Evolutionary conservation across 30 jellyfish, hydroid and myxozoan species (phyloP), one percentile per base, ranked within the genome.

Genomic region (Hydractinia echinata): DNA sequence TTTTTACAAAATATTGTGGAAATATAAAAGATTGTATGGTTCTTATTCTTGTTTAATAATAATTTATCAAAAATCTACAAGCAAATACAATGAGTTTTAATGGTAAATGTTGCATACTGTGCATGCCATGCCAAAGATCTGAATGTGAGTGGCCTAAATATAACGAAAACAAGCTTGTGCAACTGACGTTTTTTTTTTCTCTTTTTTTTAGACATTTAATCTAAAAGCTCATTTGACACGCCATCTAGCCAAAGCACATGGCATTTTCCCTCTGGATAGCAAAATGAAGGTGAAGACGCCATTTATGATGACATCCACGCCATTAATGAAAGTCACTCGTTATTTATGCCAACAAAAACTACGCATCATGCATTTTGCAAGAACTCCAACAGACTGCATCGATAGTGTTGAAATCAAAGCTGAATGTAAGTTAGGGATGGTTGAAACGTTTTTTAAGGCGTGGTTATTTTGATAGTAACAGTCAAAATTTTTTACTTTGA

Each of bases 281-380:
- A 93, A 93, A 80, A 81, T 93, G 84, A 93, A 93, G 79, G 96
- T 93, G 61, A 93, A 93, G 82, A 93, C 96, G 54, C 99, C 99
- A 4, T 93, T 93, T 76, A 74, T 56, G 50, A 93, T 93, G 99
- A 54, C 83, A 62, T 66, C 96, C 72, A 53, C 96, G 44, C 97
- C 94, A 6, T 86, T 72, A 55, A 82, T 89, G 62, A 79, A 77
- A 51, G 84, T 84, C 52, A 53, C 92, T 51, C 95, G 97, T 10
- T 73, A 66, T 62, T 30, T 91, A 48, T 91, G 97, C 67, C 84
- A 81, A 74, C 81, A 64, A 39, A 79, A 53, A 8, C 20, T 83
- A 8, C 93, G 95, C 5, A 69, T 87, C 84, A 67, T 48, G 20
- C 97, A 91, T 68, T 86, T 77, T 73, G 95, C 97, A 5, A 61